Conservation (phyloP, 2,888 invertebrate species). For the Stenolophus ochropezus region DNA sequence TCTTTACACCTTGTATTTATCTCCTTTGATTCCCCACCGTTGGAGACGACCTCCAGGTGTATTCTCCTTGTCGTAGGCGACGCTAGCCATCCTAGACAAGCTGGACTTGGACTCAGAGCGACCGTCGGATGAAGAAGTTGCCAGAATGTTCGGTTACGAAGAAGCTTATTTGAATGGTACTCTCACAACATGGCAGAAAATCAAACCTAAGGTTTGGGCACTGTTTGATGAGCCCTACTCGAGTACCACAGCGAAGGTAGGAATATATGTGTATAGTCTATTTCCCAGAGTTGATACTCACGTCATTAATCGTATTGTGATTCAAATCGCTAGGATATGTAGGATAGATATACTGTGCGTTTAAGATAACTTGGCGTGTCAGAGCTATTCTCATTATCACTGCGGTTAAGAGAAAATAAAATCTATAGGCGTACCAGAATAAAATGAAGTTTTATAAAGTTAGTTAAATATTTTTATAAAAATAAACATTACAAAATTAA, state of each 20-base stretch:
- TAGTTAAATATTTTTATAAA: no score
- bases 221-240: constrained; percentile 98
- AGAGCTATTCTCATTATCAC: no score
- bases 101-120: constrained; percentile 95
- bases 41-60: not conserved
- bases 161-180: constrained; percentile 88
- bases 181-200: constrained; percentile 89
- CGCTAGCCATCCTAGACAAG: constrained; percentile 95
- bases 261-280: no score
- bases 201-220: constrained; percentile 95
- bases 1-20: not conserved
- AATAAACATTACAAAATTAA: no score
- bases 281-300: no score
- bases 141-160: constrained; percentile 93
- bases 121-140: constrained; percentile 94
- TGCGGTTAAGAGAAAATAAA: no score
- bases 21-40: not conserved
- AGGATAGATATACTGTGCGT: no score
- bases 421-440: no score
- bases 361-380: no score
- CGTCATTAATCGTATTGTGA: no score
- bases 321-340: not conserved
- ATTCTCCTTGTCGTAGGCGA: constrained; percentile 80
- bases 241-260: constrained; percentile 92
- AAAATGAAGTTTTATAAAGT: no score